Conservation (phyloP, 2,797 vertebrate species). For the Hafferia zeledoni region DNA sequence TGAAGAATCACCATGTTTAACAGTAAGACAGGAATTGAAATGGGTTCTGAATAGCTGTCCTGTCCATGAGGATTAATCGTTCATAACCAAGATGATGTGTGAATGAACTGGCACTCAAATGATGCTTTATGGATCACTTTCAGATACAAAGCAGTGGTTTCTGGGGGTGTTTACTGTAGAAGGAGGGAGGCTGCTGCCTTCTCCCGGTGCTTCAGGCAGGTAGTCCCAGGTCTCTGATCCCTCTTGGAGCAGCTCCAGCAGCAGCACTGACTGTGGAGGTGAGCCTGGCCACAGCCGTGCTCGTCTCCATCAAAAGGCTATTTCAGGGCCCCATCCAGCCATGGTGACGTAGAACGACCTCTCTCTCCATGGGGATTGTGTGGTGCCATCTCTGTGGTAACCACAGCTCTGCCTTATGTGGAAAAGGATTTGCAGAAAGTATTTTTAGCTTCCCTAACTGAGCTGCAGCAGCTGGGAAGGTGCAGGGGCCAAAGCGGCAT, state of each 20-base stretch:
- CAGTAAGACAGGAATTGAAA: neutral
- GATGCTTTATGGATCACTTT: neutral
- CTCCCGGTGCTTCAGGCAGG: fast-evolving
- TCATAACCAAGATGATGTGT: neutral
- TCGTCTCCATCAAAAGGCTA: fast-evolving
- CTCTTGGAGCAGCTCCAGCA: fast-evolving
- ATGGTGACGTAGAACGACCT: fast-evolving
- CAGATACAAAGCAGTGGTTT: neutral
- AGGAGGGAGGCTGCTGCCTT: neutral
- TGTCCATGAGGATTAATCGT: neutral
- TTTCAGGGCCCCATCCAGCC: neutral
- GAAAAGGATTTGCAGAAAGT: conserved; percentile 12
- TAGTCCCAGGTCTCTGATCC: neutral
- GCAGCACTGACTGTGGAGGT: fast-evolving
- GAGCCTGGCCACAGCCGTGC: fast-evolving
- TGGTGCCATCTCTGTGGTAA: neutral
- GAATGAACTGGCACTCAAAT: neutral
- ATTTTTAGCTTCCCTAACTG: neutral
- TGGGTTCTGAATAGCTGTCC: neutral
- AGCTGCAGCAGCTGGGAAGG: neutral
- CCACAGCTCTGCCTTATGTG: neutral
- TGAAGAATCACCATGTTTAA: neutral
- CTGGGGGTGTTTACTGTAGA: neutral
- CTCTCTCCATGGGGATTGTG: neutral
- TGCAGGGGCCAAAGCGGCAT: neutral